Percentiles rank a stretch among this genome's conserved stretches.
phyloP scores from a whole-genome alignment of 2,113 vertebrate species.

The Aegotheles bennettii region DNA sequence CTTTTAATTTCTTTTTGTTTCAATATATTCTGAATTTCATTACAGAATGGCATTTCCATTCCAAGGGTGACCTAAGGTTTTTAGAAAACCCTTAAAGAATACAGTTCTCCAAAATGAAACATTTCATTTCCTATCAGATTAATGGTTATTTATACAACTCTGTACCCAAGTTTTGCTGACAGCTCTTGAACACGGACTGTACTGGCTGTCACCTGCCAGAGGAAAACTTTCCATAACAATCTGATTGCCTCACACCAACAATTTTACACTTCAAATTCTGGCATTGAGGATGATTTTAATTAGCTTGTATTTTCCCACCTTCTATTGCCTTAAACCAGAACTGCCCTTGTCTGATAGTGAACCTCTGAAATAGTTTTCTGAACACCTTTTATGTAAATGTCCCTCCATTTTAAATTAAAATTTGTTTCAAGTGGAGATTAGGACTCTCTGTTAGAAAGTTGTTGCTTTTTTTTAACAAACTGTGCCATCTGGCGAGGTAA shows the following conservation, averaged over 20 bases:
- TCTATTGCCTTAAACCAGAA: neutral
- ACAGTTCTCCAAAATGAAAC: neutral
- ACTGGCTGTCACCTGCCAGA: neutral
- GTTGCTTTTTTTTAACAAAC: slow-evolving; percentile 23
- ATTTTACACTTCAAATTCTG: neutral
- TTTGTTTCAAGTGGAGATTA: slow-evolving; percentile 2
- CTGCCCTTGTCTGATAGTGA: neutral
- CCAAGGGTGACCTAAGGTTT: neutral
- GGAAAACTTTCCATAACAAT: neutral
- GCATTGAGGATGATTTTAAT: neutral
- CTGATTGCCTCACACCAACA: neutral
- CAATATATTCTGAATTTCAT: neutral
- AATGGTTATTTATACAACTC: neutral
- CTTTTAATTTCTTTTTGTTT: neutral
- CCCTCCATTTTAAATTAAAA: neutral
- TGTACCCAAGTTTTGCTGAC: neutral
- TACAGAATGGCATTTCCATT: neutral
- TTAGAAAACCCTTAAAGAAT: neutral
- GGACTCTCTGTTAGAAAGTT: neutral
- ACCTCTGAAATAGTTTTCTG: neutral
- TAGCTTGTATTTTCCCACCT: neutral
- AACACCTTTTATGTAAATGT: neutral
- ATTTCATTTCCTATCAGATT: neutral
- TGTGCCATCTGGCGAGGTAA: slow-evolving; percentile 9
- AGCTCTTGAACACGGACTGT: neutral